Evolutionary conservation across 1,140 invertebrate genomes (phyloP), one percentile per base, ranked within the genome.

Genomic region (Lysiphlebus fabarum): DNA sequence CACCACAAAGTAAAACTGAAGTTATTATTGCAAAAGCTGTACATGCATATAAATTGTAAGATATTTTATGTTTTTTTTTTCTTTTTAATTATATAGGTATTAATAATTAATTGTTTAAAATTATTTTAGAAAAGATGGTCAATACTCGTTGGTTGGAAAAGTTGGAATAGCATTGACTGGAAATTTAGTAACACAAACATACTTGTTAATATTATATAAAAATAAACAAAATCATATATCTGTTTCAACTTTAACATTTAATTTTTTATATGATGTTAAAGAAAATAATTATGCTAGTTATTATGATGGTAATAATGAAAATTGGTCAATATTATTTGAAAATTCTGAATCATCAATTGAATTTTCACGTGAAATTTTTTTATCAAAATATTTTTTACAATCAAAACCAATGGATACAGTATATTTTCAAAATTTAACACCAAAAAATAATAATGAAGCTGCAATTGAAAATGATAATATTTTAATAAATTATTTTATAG

Each of bases 251-350:
- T 63, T 79, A 12, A 73, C 65, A 8, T 48, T 60, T 3, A 62
- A 75, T 10, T 78, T 79, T 59, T 58, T 61, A 6, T 79, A 72
- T 53, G 66, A 64, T 9, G 62, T 77, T 42, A 71, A 74, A 53
- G 65, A 67, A 26, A 74, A 78, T 17, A 77, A 77, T 68, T 79
- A 77, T 57, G 70, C 67, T 7, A 68, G 68, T 56, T 78, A 77
- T 70, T 76, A 77, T 56, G 77, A 79, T 56, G 62, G 57, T 6
- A 69, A 69, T 49, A 70, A 70, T 34, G 69, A 72, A n/a, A 76
- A 77, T 65, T 77, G 76, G 77, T 76, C 74, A 6, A 71, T 78
- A 54, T 65, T 70, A 58, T 79, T 79, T 51, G 74, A 77, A 36
- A 71, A 58, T 41, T 57, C 65, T 7, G 65, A 67, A 1, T 55